A percentile compares a stretch with the other conserved stretches of the same genome.
These are phyloP conservation scores for Lycophotia porphyrea DNA, from an alignment of 2,888 invertebrate species.

Conservation along the genomic window DNA sequence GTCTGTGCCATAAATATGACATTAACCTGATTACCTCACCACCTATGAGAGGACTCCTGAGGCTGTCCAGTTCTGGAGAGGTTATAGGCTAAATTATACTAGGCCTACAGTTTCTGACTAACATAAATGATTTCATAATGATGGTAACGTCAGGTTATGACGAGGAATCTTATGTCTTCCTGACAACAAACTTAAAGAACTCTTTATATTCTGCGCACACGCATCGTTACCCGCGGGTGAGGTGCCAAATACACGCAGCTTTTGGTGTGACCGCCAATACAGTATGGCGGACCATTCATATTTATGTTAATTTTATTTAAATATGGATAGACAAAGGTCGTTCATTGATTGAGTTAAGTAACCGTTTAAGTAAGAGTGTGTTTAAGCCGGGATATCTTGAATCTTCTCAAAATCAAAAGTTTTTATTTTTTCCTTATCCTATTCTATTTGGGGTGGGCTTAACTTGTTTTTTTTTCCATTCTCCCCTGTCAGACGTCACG, in stretches of 20 bases:
- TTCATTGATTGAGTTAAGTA: conserved; percentile 46
- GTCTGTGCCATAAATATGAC: neutral
- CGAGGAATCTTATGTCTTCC: neutral
- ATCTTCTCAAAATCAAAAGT: no score
- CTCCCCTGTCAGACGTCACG: no score
- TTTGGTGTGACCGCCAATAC: conserved; percentile 56
- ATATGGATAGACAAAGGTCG: conserved; percentile 51
- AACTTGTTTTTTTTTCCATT: no score
- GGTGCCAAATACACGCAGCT: conserved; percentile 55
- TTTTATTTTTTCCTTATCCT: no score
- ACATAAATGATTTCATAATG: neutral
- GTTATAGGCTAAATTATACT: neutral
- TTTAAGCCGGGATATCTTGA: neutral
- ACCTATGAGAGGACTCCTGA: neutral
- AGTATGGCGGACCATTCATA: conserved; percentile 59
- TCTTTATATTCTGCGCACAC: conserved; percentile 47
- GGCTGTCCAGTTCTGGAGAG: neutral
- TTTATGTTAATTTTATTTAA: conserved; percentile 51
- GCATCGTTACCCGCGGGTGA: conserved; percentile 23
- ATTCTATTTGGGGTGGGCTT: no score
- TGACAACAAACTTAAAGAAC: neutral
- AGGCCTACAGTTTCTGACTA: neutral
- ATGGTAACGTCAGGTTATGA: no score
- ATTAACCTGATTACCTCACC: neutral
- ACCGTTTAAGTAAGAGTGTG: neutral